Conservation (phyloP, 2,888 invertebrate species). For the Euspilapteryx auroguttella region DNA sequence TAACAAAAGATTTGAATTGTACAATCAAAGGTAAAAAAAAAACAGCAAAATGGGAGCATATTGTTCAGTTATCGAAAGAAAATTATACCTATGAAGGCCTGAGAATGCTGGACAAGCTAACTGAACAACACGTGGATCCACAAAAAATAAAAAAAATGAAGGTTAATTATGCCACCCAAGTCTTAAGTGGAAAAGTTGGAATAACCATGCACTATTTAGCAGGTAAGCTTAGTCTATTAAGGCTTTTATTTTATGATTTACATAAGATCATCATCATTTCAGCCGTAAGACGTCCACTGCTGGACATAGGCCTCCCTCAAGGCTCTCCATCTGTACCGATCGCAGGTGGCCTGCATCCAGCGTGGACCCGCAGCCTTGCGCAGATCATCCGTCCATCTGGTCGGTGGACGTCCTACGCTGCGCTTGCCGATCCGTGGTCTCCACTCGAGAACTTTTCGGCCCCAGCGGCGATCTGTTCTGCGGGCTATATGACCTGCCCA, state of each 20-base stretch:
- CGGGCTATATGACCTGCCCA: too few species aligned
- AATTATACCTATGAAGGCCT: slow-evolving; percentile 8
- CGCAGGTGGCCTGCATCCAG: too few species aligned
- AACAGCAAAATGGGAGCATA: slow-evolving; percentile 7
- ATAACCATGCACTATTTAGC: slow-evolving; percentile 5
- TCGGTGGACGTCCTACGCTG: too few species aligned
- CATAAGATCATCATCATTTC: neutral
- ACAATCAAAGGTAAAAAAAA: slow-evolving; percentile 2
- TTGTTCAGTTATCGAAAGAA: slow-evolving; percentile 4
- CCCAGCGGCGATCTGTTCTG: slow-evolving; percentile 9
- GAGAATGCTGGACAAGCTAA: slow-evolving; percentile 7
- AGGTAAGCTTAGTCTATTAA: slow-evolving; percentile 5
- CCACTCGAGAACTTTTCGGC: too few species aligned
- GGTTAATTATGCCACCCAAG: slow-evolving; percentile 6
- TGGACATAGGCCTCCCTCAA: too few species aligned
- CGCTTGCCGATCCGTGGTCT: too few species aligned
- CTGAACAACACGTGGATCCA: slow-evolving; percentile 5
- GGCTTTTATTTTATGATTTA: neutral
- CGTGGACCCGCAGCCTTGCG: too few species aligned
- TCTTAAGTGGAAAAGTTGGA: slow-evolving; percentile 7
- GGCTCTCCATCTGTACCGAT: too few species aligned
- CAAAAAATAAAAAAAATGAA: slow-evolving; percentile 8
- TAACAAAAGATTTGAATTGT: slow-evolving; percentile 6
- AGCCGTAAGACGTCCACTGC: too few species aligned
- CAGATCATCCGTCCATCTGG: too few species aligned